A percentile compares a stretch with the other conserved stretches of the same genome.
phyloP scores from a whole-genome alignment of 2,797 vertebrate genomes.

The Tarsius wallacei region DNA sequence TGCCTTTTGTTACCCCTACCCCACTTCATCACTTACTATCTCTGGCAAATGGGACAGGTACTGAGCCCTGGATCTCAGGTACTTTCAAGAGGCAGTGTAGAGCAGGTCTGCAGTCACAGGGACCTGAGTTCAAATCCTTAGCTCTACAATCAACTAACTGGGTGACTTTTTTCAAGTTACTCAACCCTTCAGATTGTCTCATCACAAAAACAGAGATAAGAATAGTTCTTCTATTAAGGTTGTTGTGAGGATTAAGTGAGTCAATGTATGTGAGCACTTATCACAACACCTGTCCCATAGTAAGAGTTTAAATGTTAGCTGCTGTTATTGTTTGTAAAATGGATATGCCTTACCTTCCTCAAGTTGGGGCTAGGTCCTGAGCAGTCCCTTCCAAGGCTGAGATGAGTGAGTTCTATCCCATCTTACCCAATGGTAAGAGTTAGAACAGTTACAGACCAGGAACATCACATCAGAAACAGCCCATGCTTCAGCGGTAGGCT shows the following conservation, averaged over 20 bases:
- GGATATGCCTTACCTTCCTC: neutral
- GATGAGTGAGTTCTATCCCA: neutral
- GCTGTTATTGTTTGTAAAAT: constrained; percentile 63
- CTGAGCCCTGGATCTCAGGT: neutral
- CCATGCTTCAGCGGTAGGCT: neutral
- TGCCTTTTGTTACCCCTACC: neutral
- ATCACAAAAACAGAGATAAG: constrained; percentile 22
- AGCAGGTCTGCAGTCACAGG: neutral
- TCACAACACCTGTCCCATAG: neutral
- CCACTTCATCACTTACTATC: neutral
- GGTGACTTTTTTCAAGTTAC: neutral
- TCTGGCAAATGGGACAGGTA: constrained; percentile 14
- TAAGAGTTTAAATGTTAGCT: constrained; percentile 37
- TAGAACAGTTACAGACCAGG: neutral
- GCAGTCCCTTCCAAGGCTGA: constrained; percentile 9
- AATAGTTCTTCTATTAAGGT: neutral
- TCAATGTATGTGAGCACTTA: neutral
- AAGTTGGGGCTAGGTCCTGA: neutral
- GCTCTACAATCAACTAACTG: neutral
- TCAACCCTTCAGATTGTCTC: neutral
- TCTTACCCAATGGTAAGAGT: neutral
- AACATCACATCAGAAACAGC: neutral
- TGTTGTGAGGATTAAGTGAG: neutral
- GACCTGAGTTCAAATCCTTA: constrained; percentile 50
- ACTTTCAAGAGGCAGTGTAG: neutral